These are phyloP conservation scores for Heliconius hewitsoni DNA, from an alignment of 1,140 invertebrate species.

Conservation along the genomic window DNA sequence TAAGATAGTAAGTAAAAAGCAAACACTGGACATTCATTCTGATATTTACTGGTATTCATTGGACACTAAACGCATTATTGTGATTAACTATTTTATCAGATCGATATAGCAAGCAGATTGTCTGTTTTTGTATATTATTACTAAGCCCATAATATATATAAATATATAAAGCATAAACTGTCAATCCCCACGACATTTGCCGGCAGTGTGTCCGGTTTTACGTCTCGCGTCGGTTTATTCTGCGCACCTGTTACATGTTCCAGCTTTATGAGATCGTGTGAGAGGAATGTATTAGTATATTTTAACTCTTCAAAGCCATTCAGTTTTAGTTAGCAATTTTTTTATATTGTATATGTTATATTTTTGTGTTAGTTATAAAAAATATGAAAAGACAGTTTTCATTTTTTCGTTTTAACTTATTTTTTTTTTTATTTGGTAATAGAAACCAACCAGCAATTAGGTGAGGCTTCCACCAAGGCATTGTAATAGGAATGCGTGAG, in stretches of 20 bases:
- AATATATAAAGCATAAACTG: not conserved
- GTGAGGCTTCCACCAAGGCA: no score
- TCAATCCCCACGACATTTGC: not conserved
- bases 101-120: no score
- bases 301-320: conserved; percentile 12
- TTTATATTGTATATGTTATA: not conserved
- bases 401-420: no score
- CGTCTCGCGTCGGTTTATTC: conserved; percentile 17
- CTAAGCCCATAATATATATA: not conserved
- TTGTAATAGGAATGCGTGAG: no score
- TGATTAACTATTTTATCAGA: no score
- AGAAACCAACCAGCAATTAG: no score
- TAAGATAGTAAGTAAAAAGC: no score
- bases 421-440: no score
- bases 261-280: conserved; percentile 24
- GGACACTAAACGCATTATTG: no score
- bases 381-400: no score
- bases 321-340: not conserved
- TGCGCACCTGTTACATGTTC: conserved; percentile 31
- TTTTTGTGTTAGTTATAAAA: not conserved
- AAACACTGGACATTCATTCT: no score
- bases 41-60: no score
- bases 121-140: not conserved
- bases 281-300: conserved; percentile 17
- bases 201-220: not conserved